phyloP scores from a whole-genome alignment of 2,888 invertebrate genomes.

The Tetragonisca angustula region DNA sequence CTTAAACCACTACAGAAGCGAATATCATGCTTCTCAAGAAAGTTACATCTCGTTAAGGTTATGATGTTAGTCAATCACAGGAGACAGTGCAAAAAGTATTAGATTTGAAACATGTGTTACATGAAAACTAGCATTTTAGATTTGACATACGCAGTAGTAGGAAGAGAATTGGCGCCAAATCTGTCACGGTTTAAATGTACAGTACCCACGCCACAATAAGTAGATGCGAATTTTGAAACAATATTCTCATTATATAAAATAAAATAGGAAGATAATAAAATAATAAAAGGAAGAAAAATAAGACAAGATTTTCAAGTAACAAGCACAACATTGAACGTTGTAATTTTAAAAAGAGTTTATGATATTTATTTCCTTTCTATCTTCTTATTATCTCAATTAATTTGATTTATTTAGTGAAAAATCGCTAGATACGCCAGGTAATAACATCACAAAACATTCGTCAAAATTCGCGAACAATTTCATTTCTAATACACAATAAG shows the following conservation, averaged over 20 bases:
- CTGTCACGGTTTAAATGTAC: constrained; percentile 1
- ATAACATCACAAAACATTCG: not conserved
- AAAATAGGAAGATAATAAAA: not conserved
- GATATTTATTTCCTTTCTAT: not conserved
- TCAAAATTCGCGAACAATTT: no score
- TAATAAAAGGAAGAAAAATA: not conserved
- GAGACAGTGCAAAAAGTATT: not conserved
- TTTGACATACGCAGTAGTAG: not conserved
- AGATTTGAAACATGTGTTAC: not conserved
- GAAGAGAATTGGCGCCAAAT: constrained; percentile 29
- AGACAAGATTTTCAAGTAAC: not conserved
- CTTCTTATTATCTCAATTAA: not conserved
- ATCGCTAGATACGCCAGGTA: not conserved
- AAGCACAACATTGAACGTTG: not conserved
- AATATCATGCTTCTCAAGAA: not conserved
- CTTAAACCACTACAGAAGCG: not conserved
- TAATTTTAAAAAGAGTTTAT: not conserved
- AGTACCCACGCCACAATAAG: not conserved
- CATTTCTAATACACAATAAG: not conserved
- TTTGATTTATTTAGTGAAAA: not conserved
- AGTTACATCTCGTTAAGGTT: not conserved
- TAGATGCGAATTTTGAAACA: constrained; percentile 4
- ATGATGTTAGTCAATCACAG: not conserved
- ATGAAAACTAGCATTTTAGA: not conserved
- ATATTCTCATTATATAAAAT: not conserved